phyloP scores from a whole-genome alignment of 2,888 invertebrate genomes.

The Willowsia nigromaculata region DNA sequence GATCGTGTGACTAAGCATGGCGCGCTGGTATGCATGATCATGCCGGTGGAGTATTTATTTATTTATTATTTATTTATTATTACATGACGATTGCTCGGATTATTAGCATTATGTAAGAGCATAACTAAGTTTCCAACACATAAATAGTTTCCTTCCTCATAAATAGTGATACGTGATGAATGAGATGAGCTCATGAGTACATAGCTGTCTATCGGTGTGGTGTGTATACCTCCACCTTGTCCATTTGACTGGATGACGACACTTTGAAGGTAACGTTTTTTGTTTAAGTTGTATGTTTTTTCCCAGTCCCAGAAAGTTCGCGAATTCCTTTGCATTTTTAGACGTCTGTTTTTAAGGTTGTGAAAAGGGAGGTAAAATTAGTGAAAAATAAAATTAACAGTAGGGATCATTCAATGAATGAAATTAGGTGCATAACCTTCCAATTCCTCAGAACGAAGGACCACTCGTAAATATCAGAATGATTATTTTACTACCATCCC shows the following conservation, averaged over 20 bases:
- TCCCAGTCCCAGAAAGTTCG: not conserved
- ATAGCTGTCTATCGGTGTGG: too few species aligned
- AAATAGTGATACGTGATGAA: not conserved
- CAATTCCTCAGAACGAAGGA: slow-evolving; percentile 4
- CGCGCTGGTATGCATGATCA: too few species aligned
- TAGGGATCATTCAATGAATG: slow-evolving; percentile 35
- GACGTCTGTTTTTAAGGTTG: not conserved
- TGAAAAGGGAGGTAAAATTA: slow-evolving; percentile 1
- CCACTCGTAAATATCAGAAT: slow-evolving; percentile 10
- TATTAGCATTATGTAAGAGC: slow-evolving; percentile 1
- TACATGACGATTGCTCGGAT: slow-evolving; percentile 24
- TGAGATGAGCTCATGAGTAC: not conserved
- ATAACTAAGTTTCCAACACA: not conserved
- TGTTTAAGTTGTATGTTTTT: not conserved
- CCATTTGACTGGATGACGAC: slow-evolving; percentile 4
- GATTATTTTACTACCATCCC: not conserved
- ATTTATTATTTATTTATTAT: slow-evolving; percentile 27
- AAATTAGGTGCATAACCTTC: slow-evolving; percentile 28
- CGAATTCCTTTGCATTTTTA: not conserved
- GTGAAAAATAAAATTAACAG: slow-evolving; percentile 39
- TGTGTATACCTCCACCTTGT: not conserved
- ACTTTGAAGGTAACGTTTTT: not conserved
- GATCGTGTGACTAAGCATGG: not conserved
- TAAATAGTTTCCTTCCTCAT: not conserved
- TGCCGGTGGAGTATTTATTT: not conserved